These are phyloP conservation scores for Dicentrarchus labrax DNA, from an alignment of 2,113 vertebrate genomes.

Conservation along the genomic window DNA sequence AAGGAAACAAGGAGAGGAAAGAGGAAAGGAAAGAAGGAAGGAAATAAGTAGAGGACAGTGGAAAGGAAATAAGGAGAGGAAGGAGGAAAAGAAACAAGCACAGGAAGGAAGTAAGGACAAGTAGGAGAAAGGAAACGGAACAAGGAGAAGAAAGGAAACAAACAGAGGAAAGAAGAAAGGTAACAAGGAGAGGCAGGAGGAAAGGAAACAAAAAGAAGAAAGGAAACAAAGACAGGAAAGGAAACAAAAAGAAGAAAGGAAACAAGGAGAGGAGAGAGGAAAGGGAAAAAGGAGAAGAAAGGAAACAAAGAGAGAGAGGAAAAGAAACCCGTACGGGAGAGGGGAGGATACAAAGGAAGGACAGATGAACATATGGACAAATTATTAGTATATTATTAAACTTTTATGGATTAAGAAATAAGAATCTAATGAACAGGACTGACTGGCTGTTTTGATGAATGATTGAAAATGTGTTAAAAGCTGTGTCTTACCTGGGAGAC, in stretches of 20 bases:
- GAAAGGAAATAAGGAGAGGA: neutral
- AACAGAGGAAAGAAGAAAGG: neutral
- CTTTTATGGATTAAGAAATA: neutral
- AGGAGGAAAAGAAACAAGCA: neutral
- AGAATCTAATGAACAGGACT: neutral
- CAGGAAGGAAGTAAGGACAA: no score
- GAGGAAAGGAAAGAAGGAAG: neutral
- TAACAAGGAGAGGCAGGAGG: no score
- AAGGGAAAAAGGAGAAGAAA: no score
- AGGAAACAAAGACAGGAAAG: neutral
- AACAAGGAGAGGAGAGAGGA: no score
- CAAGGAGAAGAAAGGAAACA: neutral
- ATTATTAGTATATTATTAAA: neutral
- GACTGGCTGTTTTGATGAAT: neutral
- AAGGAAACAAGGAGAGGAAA: neutral
- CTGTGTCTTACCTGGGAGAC: constrained; percentile 73
- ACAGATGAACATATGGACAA: neutral
- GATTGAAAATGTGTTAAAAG: no score
- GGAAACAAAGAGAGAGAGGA: no score
- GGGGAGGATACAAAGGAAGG: neutral
- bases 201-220: no score
- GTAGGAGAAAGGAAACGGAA: neutral
- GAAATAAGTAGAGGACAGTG: neutral
- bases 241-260: no score
- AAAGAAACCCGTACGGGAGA: no score